Evolutionary conservation across 2,888 invertebrate species (phyloP), one percentile per base, ranked within the genome.

Genomic region (Iphiclides podalirius): DNA sequence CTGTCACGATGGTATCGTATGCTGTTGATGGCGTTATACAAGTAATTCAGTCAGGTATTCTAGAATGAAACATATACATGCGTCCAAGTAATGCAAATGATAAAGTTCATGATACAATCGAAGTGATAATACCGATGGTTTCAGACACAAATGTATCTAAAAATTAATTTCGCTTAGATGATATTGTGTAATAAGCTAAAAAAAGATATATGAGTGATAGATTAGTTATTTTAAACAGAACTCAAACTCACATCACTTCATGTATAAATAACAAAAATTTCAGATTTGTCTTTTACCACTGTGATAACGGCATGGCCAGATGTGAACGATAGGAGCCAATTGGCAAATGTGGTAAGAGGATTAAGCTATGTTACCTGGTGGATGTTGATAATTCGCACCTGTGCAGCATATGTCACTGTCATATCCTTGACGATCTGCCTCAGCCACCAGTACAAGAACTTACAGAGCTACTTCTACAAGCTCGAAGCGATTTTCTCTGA

Each of bases 291-390:
- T 13, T 70, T 72, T 37, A 61, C 57, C 7, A 65, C 63, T 2
- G 33, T 72, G 3, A 61, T 74, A 13, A 61, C 67, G 8, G 60
- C 52, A 1, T 74, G 71, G 71, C 74, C 74, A 0, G 61, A 69
- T 9, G 54, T 67, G 0, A 44, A 52, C 0, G 67, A 73, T 31
- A 40, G 1, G 0, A 62, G 70, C 0, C 3, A 1, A 0, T 2
- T 41, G 0, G 66, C 70, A 0, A 46, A 58, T 23, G 4, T 53
- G 1, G 54, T 28, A 0, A 60, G 74, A 36, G 12, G 59, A 6
- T 6, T 59, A 0, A 40, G 49, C 45, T 66, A 68, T 55, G 8
- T 64, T n/a, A 1, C 58, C n/a, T 71, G 67, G 67, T 67, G 62
- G 59, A 31, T 70, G 1, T 63, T 63, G 44, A 20, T 66, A 45